Conservation (phyloP, 2,888 invertebrate species). For the Idaea aversata region DNA sequence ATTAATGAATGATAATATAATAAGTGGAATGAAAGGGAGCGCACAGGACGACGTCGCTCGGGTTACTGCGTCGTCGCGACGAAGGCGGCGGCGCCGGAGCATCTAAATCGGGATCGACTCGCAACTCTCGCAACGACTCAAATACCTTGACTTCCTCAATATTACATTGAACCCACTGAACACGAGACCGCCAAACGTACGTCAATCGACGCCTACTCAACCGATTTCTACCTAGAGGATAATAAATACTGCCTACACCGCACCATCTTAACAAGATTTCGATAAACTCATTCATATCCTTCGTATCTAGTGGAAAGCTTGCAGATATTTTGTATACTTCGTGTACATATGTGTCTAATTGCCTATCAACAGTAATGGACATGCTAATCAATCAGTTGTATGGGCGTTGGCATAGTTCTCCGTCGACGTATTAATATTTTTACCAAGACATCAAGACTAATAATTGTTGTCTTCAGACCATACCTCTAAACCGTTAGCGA, state of each 20-base stretch:
- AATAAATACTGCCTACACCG: constrained; percentile 44
- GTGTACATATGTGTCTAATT: too few species aligned
- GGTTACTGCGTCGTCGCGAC: constrained; percentile 74
- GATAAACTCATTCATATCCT: constrained; percentile 15
- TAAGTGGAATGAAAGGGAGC: constrained; percentile 43
- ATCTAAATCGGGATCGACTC: constrained; percentile 80
- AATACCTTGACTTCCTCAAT: constrained; percentile 81
- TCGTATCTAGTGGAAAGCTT: neutral
- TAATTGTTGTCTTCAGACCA: too few species aligned
- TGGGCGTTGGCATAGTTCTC: too few species aligned
- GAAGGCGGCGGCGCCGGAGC: constrained; percentile 75
- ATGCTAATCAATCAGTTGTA: too few species aligned
- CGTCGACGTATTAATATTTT: too few species aligned
- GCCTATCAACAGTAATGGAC: too few species aligned
- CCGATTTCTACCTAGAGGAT: constrained; percentile 40
- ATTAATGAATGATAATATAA: constrained; percentile 42
- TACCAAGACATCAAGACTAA: too few species aligned
- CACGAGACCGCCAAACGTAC: constrained; percentile 73
- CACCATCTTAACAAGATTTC: constrained; percentile 20
- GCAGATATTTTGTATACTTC: too few species aligned
- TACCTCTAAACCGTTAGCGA: too few species aligned
- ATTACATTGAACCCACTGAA: constrained; percentile 78
- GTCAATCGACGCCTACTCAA: constrained; percentile 74
- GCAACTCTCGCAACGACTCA: constrained; percentile 77
- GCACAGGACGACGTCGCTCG: constrained; percentile 73